Evolutionary conservation across 2,888 invertebrate species (phyloP), one percentile per base, ranked within the genome.

Genomic region (Epinotia ramella): DNA sequence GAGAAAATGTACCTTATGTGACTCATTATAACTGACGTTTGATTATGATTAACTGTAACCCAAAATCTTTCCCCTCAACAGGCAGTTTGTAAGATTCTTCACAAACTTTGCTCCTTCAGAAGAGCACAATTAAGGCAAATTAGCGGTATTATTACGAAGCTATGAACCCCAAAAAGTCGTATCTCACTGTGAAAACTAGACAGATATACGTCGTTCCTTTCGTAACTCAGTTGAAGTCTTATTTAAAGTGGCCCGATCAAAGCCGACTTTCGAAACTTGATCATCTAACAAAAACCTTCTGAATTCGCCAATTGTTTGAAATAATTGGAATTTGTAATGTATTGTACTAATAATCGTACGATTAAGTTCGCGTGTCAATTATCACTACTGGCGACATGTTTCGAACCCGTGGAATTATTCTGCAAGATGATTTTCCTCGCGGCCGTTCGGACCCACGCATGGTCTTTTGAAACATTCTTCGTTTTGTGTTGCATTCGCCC

Each of bases 231-330:
- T 11, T 33, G 5, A 53, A 66, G 33, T 28, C n/a, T 28, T 56
- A 33, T 53, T 66, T 33, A 56, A 66, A 56, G 66, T 66, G 33
- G 53, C 46, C 12, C 66, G 53, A 66, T 53, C 28, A 66, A 56
- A 66, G 49, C 28, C 53, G 18, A 4, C 33, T 57, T 40, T 63
- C 28, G 5, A 49, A 59, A n/a, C 53, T 63, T 62, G 49, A 13
- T 70, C 20, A 53, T 53, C 62, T 53, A 66, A 53, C 11, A 46
- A 28, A 53, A 53, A 18, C 6, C 12, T 46, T 9, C 40, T 40
- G n/a, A 16, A 68, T 49, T 67, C 46, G 24, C 46, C 64, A 65
- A 46, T 65, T 49, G 64, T 24, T 46, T 65, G 46, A 33, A 67
- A 56, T 33, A 49, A 28, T 56, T 67, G 28, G 16, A 40, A 40